phyloP scores from a whole-genome alignment of 2,888 invertebrate species.

The Epistrophe eligans region DNA sequence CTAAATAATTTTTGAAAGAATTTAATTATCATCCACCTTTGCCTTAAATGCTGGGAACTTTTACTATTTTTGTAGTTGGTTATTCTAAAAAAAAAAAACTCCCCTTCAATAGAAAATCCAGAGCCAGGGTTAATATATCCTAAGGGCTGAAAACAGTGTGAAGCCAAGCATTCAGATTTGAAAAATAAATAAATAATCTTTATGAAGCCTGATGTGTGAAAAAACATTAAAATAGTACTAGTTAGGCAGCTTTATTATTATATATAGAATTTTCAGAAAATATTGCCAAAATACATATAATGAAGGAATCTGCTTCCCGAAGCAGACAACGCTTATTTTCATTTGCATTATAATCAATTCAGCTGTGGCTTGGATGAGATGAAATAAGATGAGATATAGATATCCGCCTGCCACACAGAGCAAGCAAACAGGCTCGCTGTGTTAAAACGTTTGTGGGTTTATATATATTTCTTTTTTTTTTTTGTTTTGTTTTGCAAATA shows the following conservation, averaged over 20 bases:
- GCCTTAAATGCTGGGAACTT: not conserved
- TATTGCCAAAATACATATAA: conserved; percentile 13
- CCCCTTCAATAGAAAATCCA: conserved; percentile 4
- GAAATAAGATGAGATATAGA: not conserved
- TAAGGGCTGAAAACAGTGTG: conserved; percentile 26
- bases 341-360: conserved; percentile 75
- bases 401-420: conserved; percentile 21
- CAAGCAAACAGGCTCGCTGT: conserved; percentile 51
- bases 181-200: conserved; percentile 73
- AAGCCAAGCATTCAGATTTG: conserved; percentile 61
- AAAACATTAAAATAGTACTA: conserved; percentile 58
- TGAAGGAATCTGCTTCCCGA: conserved; percentile 44
- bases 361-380: conserved; percentile 20
- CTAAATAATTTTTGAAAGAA: not conserved
- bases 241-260: not conserved
- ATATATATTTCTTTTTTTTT: conserved; percentile 23
- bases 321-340: conserved; percentile 48
- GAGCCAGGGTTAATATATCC: not conserved
- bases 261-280: not conserved
- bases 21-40: not conserved
- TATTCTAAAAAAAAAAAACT: not conserved
- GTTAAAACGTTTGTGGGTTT: conserved; percentile 25
- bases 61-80: conserved; percentile 31
- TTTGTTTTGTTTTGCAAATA: not conserved
- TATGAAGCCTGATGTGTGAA: conserved; percentile 62